Base-by-base conservation (phyloP, 37 sponge, comb jelly and placozoan species). In the Hormiphora californensis region DNA sequence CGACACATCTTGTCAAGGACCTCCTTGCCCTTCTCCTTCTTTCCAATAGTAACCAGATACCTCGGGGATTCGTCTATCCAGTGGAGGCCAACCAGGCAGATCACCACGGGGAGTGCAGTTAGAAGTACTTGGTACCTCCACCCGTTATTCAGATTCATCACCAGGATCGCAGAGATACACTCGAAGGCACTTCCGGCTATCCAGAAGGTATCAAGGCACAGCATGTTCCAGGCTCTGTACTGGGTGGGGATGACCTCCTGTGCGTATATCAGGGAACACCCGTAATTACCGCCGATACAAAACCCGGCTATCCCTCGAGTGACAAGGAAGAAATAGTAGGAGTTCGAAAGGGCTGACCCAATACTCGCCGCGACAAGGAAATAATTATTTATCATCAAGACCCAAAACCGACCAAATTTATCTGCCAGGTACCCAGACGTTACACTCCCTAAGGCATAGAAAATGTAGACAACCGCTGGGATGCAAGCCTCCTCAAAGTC, bases 61-160 rank as follows among this genome's bases (percentile, higher is more conserved):
- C 81, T n/a, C 23, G 81, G 81, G n/a, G 81, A 73, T 46, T 73
- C 81, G 81, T 73, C 81, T 30, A 73, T 73, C 46, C 40, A 73
- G 81, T 73, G 81, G 4, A 73, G 81, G 36, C 40, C 4, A 2
- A 73, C 21, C 44, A 73, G 27, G 46, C 40, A 43, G 44, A 73
- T 73, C 27, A 36, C 27, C 19, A 43, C 40, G 5, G 81, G 81
- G 28, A 73, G 15, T 1, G 81, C 81, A 4, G 81, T 73, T 4
- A 73, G 43, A 3, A 73, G 81, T 3, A 73, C 43, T 28, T 73
- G 81, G 5, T 32, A 32, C 81, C 81, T 39, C 81, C 81, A 73
- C 1, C 81, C 81, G n/a, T 36, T 30, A 43, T 73, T 46, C 25
- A 73, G 81, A 4, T 73, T 25, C 81, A 73, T 73, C 41, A 73